Percentiles rank a stretch among this genome's conserved stretches.
phyloP scores from a whole-genome alignment of 2,113 vertebrate genomes.

The Sinocyclocheilus anophthalmus region DNA sequence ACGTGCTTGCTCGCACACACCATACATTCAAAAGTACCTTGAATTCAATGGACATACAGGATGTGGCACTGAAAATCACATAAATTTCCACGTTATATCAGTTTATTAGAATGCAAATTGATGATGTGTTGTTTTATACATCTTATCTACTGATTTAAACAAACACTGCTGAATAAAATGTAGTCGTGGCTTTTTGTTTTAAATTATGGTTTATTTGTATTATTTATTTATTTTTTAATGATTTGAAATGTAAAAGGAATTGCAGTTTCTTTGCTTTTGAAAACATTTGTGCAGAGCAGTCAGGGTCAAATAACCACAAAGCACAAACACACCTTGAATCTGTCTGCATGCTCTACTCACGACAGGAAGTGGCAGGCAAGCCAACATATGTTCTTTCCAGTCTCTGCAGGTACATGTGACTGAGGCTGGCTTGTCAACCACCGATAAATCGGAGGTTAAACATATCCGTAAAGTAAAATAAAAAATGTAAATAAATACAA shows the following conservation, averaged over 20 bases:
- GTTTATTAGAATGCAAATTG: background rate
- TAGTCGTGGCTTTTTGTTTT: background rate
- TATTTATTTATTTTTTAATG: background rate
- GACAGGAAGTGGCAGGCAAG: conserved; percentile 42
- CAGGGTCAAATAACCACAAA: conserved; percentile 23
- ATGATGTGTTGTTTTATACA: background rate
- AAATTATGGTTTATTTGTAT: background rate
- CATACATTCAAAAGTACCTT: background rate
- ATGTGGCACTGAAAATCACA: background rate
- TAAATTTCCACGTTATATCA: background rate
- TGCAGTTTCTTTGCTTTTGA: background rate
- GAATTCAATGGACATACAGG: background rate
- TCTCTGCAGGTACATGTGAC: background rate
- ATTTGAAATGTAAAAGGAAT: background rate
- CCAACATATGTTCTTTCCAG: background rate
- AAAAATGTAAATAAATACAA: background rate
- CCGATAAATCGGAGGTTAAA: background rate
- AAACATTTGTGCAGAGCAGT: background rate
- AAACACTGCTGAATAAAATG: background rate
- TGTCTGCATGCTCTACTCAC: background rate
- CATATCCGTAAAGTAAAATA: background rate
- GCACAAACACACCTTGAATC: background rate
- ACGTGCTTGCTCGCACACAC: background rate
- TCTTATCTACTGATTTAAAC: background rate
- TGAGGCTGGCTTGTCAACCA: background rate